Percentiles rank a stretch among this genome's conserved stretches.
Conservation (phyloP, 2,888 invertebrate species). For the Drosophila colorata region DNA sequence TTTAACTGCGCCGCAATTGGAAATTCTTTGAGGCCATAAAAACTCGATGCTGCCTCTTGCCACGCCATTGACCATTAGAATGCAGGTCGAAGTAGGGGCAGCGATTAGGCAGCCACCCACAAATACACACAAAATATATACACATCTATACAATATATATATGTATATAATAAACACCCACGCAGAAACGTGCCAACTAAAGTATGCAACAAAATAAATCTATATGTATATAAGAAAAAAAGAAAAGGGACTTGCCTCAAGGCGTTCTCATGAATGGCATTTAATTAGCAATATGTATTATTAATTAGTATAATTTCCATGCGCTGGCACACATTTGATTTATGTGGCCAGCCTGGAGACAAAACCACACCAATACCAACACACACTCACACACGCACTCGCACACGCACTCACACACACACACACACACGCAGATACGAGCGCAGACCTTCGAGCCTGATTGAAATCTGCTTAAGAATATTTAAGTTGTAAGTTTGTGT, state of each 20-base stretch:
- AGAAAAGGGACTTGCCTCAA: conserved; percentile 12
- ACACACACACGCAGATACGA: conserved; percentile 2
- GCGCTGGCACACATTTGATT: conserved; percentile 54
- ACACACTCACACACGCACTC: conserved; percentile 3
- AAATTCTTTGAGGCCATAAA: conserved; percentile 66
- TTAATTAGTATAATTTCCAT: conserved; percentile 63
- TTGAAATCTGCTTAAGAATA: conserved; percentile 10
- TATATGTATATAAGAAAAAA: conserved; percentile 2
- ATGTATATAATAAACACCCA: neutral
- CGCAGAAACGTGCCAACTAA: conserved; percentile 5
- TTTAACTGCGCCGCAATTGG: conserved; percentile 61
- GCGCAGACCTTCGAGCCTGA: neutral
- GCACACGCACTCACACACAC: neutral
- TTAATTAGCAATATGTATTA: conserved; percentile 69
- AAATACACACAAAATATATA: neutral
- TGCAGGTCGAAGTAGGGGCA: conserved; percentile 33
- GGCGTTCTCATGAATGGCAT: conserved; percentile 46
- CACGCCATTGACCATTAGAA: conserved; percentile 51
- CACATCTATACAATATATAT: neutral
- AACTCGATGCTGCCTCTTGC: conserved; percentile 32
- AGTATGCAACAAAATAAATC: conserved; percentile 15
- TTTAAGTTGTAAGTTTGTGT: neutral
- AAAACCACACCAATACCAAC: neutral
- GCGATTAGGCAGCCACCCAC: conserved; percentile 40
- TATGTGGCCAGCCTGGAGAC: conserved; percentile 32